A percentile compares a stretch with the other conserved stretches of the same genome.
phyloP scores from a whole-genome alignment of 2,888 invertebrate genomes.

The Drosophila cognata region DNA sequence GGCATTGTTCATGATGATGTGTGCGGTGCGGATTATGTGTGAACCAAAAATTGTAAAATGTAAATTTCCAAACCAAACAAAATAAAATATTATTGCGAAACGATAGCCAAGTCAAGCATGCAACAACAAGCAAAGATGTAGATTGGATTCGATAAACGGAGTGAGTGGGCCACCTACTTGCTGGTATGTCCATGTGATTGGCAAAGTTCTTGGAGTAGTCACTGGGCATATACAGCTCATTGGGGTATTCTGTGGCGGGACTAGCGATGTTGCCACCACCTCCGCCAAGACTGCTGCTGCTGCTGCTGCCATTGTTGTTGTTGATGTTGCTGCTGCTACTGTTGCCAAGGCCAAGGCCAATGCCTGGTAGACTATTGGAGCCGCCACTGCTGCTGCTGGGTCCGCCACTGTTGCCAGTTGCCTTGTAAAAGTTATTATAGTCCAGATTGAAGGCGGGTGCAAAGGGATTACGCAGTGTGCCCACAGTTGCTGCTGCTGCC shows the following conservation, averaged over 20 bases:
- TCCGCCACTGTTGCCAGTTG: slow-evolving; percentile 49
- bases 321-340: slow-evolving; percentile 17
- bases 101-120: slow-evolving; percentile 36
- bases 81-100: slow-evolving; percentile 13
- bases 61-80: slow-evolving; percentile 17
- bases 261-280: slow-evolving; percentile 14
- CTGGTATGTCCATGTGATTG: slow-evolving; percentile 85
- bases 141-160: not conserved
- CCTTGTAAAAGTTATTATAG: slow-evolving; percentile 83
- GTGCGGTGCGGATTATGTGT: slow-evolving; percentile 18
- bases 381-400: slow-evolving; percentile 49
- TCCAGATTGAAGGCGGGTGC: slow-evolving; percentile 80
- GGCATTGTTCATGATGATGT: slow-evolving; percentile 29
- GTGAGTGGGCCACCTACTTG: slow-evolving; percentile 81
- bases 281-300: slow-evolving; percentile 30
- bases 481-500: slow-evolving; percentile 64
- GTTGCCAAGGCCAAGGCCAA: slow-evolving; percentile 44
- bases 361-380: slow-evolving; percentile 39
- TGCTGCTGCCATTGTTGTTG: slow-evolving; percentile 23
- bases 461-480: slow-evolving; percentile 77
- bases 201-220: slow-evolving; percentile 84
- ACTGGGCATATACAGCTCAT: slow-evolving; percentile 83
- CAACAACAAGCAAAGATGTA: slow-evolving; percentile 51
- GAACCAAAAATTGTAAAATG: slow-evolving; percentile 2
- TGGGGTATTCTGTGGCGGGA: slow-evolving; percentile 82